Evolutionary conservation across 2,888 invertebrate species (phyloP).

Genomic region (Coenonympha glycerion): DNA sequence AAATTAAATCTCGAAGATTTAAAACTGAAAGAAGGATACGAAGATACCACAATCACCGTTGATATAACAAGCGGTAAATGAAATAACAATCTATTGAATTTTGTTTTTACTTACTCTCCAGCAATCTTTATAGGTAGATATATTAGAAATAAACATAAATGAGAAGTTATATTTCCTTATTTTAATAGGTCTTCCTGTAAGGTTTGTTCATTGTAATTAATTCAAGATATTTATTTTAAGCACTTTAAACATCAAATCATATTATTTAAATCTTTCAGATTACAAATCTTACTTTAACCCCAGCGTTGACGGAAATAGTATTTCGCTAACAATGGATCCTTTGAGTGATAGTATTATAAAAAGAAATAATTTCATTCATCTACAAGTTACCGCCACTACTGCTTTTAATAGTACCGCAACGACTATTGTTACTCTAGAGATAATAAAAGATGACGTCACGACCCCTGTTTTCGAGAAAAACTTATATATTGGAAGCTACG

Average conservation of each 20-base stretch:
- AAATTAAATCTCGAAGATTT: slow-evolving; percentile 35
- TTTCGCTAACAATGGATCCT: slow-evolving; percentile 43
- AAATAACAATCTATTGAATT: too few relatives aligned
- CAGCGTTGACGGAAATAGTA: slow-evolving; percentile 33
- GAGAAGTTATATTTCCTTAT: too few relatives aligned
- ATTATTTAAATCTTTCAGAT: not conserved
- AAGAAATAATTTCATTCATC: slow-evolving; percentile 43
- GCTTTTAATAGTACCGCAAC: slow-evolving; percentile 35
- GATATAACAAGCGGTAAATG: slow-evolving; percentile 40
- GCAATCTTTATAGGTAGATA: too few relatives aligned
- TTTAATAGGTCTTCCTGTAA: too few relatives aligned
- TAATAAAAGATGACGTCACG: slow-evolving; percentile 49
- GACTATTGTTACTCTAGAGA: slow-evolving; percentile 46
- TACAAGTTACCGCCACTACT: slow-evolving; percentile 43
- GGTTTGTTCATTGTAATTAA: too few relatives aligned
- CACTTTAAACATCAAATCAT: not conserved
- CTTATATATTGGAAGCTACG: slow-evolving; percentile 47
- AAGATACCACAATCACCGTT: slow-evolving; percentile 32
- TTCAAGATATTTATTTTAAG: too few relatives aligned
- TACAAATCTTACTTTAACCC: slow-evolving; percentile 33
- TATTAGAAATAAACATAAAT: too few relatives aligned
- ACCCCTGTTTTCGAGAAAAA: slow-evolving; percentile 49
- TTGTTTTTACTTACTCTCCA: too few relatives aligned
- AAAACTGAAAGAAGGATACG: slow-evolving; percentile 44
- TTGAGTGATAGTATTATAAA: slow-evolving; percentile 39